Evolutionary conservation across 2,797 vertebrate species (phyloP).

Genomic region (Lepilemur septentrionalis): DNA sequence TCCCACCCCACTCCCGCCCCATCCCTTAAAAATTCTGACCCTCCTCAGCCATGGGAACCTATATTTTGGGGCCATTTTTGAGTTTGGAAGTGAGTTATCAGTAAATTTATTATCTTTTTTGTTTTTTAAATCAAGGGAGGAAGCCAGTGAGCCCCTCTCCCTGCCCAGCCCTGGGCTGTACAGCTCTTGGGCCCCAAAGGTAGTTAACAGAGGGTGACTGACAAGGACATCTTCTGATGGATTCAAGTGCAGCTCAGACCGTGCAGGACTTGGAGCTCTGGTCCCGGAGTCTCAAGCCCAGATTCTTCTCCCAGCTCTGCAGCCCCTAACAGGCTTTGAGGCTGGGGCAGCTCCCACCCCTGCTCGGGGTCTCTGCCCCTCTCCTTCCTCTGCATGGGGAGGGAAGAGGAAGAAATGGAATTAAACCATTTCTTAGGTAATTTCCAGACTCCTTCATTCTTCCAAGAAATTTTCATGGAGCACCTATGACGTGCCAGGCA

Average conservation of each 20-base stretch:
- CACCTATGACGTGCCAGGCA: background rate
- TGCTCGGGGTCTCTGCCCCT: background rate
- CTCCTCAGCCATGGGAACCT: background rate
- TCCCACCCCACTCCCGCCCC: accelerated
- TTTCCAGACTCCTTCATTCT: background rate
- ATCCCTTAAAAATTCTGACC: background rate
- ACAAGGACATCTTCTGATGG: background rate
- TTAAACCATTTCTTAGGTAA: background rate
- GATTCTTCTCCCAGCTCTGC: background rate
- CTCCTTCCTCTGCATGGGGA: background rate
- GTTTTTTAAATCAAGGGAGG: background rate
- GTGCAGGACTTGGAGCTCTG: background rate
- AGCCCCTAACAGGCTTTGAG: background rate
- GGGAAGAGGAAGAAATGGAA: too few relatives aligned
- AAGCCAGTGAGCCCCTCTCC: background rate
- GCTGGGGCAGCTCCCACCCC: accelerated
- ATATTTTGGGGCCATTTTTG: background rate
- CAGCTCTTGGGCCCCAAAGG: accelerated
- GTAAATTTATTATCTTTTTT: background rate
- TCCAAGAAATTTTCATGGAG: background rate
- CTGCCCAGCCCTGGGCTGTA: accelerated
- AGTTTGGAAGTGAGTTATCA: background rate
- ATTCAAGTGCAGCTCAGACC: background rate
- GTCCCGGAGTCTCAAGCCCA: accelerated
- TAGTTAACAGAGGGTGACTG: background rate